Evolutionary conservation across 2,797 vertebrate genomes (phyloP), one percentile per base, ranked within the genome.

Genomic region (Dallia pectoralis): DNA sequence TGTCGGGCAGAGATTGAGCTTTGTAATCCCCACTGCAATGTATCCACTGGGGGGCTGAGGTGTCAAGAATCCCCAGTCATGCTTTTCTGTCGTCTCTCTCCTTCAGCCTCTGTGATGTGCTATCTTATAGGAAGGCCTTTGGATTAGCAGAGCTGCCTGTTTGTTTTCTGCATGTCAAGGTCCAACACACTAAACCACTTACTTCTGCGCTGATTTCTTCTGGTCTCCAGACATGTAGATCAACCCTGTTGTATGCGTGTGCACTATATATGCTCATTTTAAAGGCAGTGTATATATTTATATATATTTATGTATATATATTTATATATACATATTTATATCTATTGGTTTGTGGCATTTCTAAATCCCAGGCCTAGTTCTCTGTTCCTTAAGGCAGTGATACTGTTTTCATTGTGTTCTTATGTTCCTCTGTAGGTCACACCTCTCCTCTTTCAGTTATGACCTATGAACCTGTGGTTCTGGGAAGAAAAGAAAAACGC

Each of bases 1-100:
- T 80, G 75, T 80, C 71, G 69, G 61, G 64, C 70, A 27, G 72
- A 68, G 75, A 69, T 77, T 80, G 63, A 74, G 67, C 72, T 49
- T 69, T 74, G 66, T 80, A 80, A 80, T 77, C 75, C 75, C 29
- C 16, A 15, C 48, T 71, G 59, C 70, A 71, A 66, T 73, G 74
- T 70, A 75, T 70, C 61, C 53, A 70, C 72, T 63, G 72, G 72
- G 72, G 72, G 74, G 70, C 68, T 36, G 75, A 80, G 78, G 72
- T 80, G 72, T 77, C 72, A 48, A 12, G 69, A 74, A 70, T 72
- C 74, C 63, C 59, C 49, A 47, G 48, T 51, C 22, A 48, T 47
- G 40, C 40, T 15, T 47, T 48, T 68, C n/a, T 3, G 32, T 72
- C 29, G 15, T 51, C 44, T 64, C 32, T 19, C 66, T 16, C 59